Evolutionary conservation across 2,113 vertebrate genomes (phyloP), one percentile per base, ranked within the genome.

Genomic region (Carassius auratus): DNA sequence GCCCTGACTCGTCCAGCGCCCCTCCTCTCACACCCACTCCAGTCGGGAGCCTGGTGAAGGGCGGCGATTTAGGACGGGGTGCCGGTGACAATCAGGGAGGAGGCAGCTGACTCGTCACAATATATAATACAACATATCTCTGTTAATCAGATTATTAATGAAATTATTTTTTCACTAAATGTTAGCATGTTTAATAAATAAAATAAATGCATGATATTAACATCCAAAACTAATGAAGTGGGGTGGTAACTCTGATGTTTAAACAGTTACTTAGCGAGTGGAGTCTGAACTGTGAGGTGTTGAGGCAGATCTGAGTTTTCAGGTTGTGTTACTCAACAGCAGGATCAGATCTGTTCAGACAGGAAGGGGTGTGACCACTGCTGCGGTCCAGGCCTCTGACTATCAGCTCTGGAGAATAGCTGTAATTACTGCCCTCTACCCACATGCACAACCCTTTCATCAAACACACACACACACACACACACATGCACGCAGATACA

Each of bases 341-440:
- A 66, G 77, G 33, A 69, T 82, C 80, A 50, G 21, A 30, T 69
- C 23, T 33, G 36, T 75, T 75, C 26, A 84, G 76, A 81, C 83
- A 84, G 82, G 86, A 62, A 87, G 66, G 55, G 86, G 76, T 81
- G 83, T 84, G 86, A 62, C 75, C 33, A 17, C 8, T 8, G 3
- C 59, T 15, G 84, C 45, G 75, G 62, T 50, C 50, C 1, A 3
- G 38, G 19, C 21, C 19, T 76, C 61, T 42, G 84, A 77, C 57
- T 78, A 78, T 61, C 81, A 71, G 75, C 75, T 77, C 26, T 61
- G 76, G 68, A 80, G 83, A 80, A 87, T 50, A 48, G 78, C 77
- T 64, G 75, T 85, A 87, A 87, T 85, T 87, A 87, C 66, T 79
- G 76, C 45, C 68, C 82, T 81, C 42, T 55, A 61, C 21, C 30